Evolutionary conservation across 2,113 vertebrate species (phyloP).

Genomic region (Phyllopteryx taeniolatus): DNA sequence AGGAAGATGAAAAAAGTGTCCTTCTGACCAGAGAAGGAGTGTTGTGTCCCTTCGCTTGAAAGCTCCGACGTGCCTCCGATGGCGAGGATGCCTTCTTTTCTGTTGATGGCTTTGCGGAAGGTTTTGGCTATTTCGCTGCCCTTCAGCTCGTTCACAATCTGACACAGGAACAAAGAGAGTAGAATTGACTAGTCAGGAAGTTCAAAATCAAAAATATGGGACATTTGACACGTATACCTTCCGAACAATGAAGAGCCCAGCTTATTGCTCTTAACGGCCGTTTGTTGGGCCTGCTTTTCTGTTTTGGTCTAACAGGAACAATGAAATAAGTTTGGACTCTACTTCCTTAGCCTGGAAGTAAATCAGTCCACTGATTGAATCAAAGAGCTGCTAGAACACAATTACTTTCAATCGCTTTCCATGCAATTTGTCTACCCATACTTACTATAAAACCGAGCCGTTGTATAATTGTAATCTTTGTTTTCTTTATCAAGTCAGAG

Average conservation of each 20-base stretch:
- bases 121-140: slow-evolving; percentile 89
- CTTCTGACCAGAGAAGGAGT: slow-evolving; percentile 80
- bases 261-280: too few species aligned
- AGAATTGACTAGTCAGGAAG: not conserved
- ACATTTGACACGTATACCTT: not conserved
- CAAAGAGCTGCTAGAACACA: not conserved
- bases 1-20: slow-evolving; percentile 15
- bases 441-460: not conserved
- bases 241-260: not conserved
- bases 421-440: not conserved
- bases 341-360: not conserved
- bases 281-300: not conserved
- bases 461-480: not conserved
- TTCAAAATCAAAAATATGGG: not conserved
- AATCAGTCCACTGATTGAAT: not conserved
- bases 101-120: slow-evolving; percentile 91
- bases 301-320: not conserved
- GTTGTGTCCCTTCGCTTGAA: slow-evolving; percentile 93
- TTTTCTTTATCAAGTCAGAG: not conserved
- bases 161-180: slow-evolving; percentile 9
- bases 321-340: not conserved
- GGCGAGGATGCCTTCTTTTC: slow-evolving; percentile 93
- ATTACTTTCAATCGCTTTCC: not conserved
- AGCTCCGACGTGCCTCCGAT: slow-evolving; percentile 89
- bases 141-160: slow-evolving; percentile 92